Conservation (phyloP, 1,140 invertebrate genomes). For the Sminthurinus signatus region DNA sequence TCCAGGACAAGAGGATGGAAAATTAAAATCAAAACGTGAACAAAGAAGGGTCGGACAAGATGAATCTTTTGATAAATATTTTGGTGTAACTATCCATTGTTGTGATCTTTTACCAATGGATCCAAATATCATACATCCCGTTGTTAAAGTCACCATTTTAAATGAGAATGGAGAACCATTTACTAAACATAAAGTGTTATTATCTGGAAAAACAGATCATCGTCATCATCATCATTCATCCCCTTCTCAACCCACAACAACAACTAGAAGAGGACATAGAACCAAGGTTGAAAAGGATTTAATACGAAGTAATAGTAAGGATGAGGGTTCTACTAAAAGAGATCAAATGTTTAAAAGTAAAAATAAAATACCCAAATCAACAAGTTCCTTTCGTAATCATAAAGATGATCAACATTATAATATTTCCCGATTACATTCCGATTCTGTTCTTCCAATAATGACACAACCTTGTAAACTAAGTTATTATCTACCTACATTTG, state of each 20-base stretch:
- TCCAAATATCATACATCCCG: constrained; percentile 34
- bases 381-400: too few species aligned
- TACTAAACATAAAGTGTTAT: background rate
- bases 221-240: background rate
- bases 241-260: background rate
- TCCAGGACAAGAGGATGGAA: too few species aligned
- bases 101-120: constrained; percentile 33
- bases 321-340: background rate
- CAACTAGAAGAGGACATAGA: background rate
- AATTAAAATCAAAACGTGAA: constrained; percentile 4
- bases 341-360: background rate
- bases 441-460: constrained; percentile 30
- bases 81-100: constrained; percentile 32
- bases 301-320: background rate
- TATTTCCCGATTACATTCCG: background rate
- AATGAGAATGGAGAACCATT: constrained; percentile 23
- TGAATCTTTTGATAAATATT: constrained; percentile 6
- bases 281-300: background rate
- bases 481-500: constrained; percentile 18
- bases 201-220: background rate
- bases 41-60: constrained; percentile 1
- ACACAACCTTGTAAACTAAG: constrained; percentile 29
- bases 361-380: background rate
- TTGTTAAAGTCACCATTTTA: constrained; percentile 32
- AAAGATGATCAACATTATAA: background rate